Percentiles rank a stretch among this genome's conserved stretches.
phyloP scores from a whole-genome alignment of 2,797 vertebrate genomes.

The Clarias pachynema region DNA sequence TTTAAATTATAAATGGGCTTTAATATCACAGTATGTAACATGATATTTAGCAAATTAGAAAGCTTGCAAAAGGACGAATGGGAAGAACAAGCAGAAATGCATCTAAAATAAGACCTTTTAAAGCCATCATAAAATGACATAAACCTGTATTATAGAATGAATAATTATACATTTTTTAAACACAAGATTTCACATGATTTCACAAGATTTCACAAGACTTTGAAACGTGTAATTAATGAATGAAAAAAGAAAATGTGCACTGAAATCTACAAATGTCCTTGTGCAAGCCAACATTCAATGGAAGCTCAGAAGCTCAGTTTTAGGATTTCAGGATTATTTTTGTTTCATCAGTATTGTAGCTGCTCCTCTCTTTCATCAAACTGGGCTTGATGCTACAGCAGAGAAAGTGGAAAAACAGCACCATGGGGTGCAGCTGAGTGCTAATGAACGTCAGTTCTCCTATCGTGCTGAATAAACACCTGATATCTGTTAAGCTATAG shows the following conservation, averaged over 20 bases:
- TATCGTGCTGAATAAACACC: slow-evolving; percentile 27
- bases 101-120: neutral
- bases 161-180: neutral
- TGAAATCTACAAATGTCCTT: neutral
- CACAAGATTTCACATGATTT: neutral
- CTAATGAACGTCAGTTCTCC: slow-evolving; percentile 44
- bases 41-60: neutral
- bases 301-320: neutral
- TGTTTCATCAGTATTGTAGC: slow-evolving; percentile 1
- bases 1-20: neutral
- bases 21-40: neutral
- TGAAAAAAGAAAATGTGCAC: neutral
- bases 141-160: neutral
- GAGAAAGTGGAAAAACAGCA: slow-evolving; percentile 30
- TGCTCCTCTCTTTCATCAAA: slow-evolving; percentile 21
- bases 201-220: neutral
- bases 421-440: slow-evolving; percentile 25
- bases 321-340: neutral
- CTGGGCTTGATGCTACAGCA: slow-evolving; percentile 1
- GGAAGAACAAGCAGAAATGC: neutral
- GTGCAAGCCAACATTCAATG: neutral
- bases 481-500: slow-evolving; percentile 35
- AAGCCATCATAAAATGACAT: neutral
- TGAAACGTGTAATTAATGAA: neutral
- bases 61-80: neutral